These are phyloP conservation scores for Tragelaphus strepsiceros DNA, from an alignment of 2,113 vertebrate genomes.

Conservation along the genomic window DNA sequence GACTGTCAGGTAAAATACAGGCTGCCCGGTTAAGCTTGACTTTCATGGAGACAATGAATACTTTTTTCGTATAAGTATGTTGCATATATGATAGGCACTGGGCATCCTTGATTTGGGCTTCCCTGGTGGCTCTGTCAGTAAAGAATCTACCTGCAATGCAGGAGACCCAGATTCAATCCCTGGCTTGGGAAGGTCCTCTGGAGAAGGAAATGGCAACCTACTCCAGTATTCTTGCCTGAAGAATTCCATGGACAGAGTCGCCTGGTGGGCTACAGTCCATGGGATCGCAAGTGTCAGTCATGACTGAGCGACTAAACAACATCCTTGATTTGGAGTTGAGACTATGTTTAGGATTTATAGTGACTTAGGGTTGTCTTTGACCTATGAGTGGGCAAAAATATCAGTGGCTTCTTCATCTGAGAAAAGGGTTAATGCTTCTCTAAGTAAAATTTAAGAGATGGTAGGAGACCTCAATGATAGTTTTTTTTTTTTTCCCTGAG, in stretches of 20 bases:
- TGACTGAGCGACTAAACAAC: neutral
- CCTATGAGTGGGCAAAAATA: neutral
- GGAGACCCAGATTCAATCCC: neutral
- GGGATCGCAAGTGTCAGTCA: neutral
- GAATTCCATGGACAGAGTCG: neutral
- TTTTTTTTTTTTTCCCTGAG: neutral
- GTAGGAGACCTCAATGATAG: neutral
- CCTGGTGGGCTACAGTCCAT: neutral
- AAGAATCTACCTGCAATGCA: neutral
- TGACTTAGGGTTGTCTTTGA: neutral
- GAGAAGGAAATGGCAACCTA: neutral
- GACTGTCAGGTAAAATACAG: neutral
- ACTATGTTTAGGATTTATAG: neutral
- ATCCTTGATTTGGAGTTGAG: neutral
- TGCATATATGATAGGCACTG: neutral
- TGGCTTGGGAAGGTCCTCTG: neutral
- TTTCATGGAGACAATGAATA: neutral
- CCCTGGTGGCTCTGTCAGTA: neutral
- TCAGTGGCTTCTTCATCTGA: neutral
- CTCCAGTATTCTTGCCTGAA: neutral
- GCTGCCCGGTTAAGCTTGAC: neutral
- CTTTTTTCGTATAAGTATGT: neutral
- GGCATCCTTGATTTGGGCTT: neutral
- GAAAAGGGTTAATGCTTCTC: neutral
- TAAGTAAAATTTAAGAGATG: neutral